Evolutionary conservation across 2,113 vertebrate species (phyloP), one percentile per base, ranked within the genome.

Genomic region (Rhombomys opimus): DNA sequence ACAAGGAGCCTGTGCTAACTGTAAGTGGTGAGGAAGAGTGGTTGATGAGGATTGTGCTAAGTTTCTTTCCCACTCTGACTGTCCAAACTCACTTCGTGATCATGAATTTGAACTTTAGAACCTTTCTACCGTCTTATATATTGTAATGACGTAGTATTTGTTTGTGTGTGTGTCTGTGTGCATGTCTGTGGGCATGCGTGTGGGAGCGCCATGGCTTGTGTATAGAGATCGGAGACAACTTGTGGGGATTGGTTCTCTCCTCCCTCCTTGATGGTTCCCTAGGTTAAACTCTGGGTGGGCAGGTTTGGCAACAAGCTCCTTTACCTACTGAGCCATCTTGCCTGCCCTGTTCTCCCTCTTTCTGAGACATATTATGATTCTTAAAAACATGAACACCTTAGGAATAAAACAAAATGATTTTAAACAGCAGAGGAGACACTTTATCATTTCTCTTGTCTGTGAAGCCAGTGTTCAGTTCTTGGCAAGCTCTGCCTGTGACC

Each of bases 31-130:
- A 20, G 57, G 50, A 93, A 77, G 0, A 20, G 52, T 15, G 18
- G 30, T 0, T 63, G 50, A 30, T 3, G 76, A 22, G 22, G 14
- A 18, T 1, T 46, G 50, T 38, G 65, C 68, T 35, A 17, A 68
- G 41, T 38, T 50, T 65, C 67, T 82, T 63, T 57, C 15, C 35
- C 13, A 7, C 2, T 14, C 54, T 15, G 70, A 59, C 50, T 70
- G 75, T 87, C 35, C 23, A 90, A 30, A 76, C 91, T 84, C 54
- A 73, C 94, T 80, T 88, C 67, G 12, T 67, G 15, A 35, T 35
- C n/a, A 17, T 32, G 90, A 95, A 65, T 65, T 46, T 95, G 76
- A 90, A 91, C 88, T 93, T 95, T 41, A 87, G 76, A 76, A 82
- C 94, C 63, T 22, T 76, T 78, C 75, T 67, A 14, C 13, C 63